Evolutionary conservation across 2,113 vertebrate species (phyloP).

Genomic region (Andinoacara biseriatus): DNA sequence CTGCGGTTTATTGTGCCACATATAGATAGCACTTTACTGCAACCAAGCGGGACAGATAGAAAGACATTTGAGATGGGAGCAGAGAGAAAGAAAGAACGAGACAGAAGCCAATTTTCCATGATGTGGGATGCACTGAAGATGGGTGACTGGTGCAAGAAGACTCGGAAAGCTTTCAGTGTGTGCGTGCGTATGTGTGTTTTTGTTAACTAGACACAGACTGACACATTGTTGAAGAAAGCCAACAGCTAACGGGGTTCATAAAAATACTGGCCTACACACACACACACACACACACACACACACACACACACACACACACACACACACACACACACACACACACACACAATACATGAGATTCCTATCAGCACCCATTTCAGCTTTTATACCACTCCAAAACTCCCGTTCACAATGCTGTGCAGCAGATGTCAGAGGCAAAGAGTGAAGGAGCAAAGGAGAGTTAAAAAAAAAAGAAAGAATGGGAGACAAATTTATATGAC

Average conservation of each 20-base stretch:
- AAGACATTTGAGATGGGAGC: constrained; percentile 32
- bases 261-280: constrained; percentile 58
- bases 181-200: constrained; percentile 44
- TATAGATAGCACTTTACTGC: constrained; percentile 24
- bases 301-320: constrained; percentile 24
- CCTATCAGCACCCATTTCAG: constrained; percentile 61
- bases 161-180: constrained; percentile 73
- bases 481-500: background rate
- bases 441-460: background rate
- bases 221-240: constrained; percentile 55
- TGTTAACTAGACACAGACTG: constrained; percentile 69
- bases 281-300: constrained; percentile 33
- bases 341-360: constrained; percentile 48
- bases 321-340: constrained; percentile 15
- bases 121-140: constrained; percentile 86
- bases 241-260: constrained; percentile 86
- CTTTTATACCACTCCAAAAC: constrained; percentile 66
- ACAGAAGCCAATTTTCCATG: constrained; percentile 92
- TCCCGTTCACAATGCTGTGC: constrained; percentile 70
- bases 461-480: background rate
- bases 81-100: constrained; percentile 42
- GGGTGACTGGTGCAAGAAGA: constrained; percentile 80
- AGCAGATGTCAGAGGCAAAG: constrained; percentile 75
- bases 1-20: constrained; percentile 21
- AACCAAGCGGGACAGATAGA: constrained; percentile 35